Evolutionary conservation across 1,140 invertebrate species (phyloP), one percentile per base, ranked within the genome.

Genomic region (Drosophila azteca): DNA sequence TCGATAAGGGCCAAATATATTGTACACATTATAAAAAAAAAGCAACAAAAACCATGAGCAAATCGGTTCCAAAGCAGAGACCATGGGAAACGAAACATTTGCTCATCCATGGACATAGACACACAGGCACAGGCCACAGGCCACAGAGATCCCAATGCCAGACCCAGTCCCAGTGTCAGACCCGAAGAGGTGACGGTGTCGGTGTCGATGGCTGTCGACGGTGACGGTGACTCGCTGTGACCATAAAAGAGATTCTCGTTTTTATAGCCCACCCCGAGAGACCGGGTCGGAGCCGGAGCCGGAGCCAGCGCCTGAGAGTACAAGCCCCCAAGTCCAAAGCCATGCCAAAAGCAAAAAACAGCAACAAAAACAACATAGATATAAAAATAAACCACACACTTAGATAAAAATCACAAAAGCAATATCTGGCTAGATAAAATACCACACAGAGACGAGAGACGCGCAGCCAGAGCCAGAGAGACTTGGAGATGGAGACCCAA

Each of bases 341-440:
- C 35, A 13, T 39, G 35, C 35, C 35, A 39, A 39, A 39, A 39
- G 35, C 35, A 39, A 79, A 68, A 77, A 77, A 68, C 70, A 83
- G 77, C 77, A 79, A 79, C 70, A 63, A 44, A 72, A 79, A 68
- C 81, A 65, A 79, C 72, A 64, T 54, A 55, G 45, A 65, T 57
- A 73, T 53, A 81, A 77, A 90, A 84, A 80, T 75, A 90, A 85
- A 87, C 76, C 87, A 87, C 81, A 87, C 75, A 83, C 76, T 79
- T 82, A 90, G 87, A 90, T 90, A 90, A 87, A 90, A 85, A 90
- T 90, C 87, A 85, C 82, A 88, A 85, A 85, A 80, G 82, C 82
- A 85, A 85, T 85, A 85, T 85, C 83, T 78, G 78, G 57, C 82
- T 88, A 85, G 82, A 85, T 85, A 87, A 85, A 85, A 84, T 65